Base-by-base conservation (phyloP, 2,888 invertebrate species). In the Erynnis tages region DNA sequence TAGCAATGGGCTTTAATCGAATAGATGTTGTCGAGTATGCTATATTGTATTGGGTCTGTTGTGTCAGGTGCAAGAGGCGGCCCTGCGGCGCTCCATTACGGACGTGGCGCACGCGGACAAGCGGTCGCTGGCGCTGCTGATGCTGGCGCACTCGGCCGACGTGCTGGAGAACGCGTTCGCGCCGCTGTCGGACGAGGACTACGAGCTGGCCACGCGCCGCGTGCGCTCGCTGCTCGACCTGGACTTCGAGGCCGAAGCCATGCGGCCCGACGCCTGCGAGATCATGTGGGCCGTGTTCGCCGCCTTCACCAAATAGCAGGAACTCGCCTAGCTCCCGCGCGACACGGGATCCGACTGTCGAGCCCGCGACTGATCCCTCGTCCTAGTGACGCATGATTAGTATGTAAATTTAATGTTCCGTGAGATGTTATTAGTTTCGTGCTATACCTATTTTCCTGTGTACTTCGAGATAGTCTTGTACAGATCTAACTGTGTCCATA, bases 131-230 rank as follows among this genome's bases (percentile, higher is more conserved):
- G 96, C 98, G 37, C 91, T 99, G 56, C 94, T 99, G 74, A 96
- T 97, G 84, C 91, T 99, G 66, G 98, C 99, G 17, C 98, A 99
- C 81, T 97, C 98, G 5, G 98, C 98, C 46, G 99, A 99, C 85
- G 99, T 99, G 16, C 91, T 99, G 50, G 99, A 99, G 90, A 99
- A 99, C 86, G 99, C 99, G 47, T 99, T 99, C 85, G 98, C 98
- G 14, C 98, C 99, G 1, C 92, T 99, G 7, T 96, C 96, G 45
- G 97, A 98, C 69, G 98, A 98, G 73, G 98, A 98, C 86, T 99
- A 99, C 79, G 98, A 99, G 88, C 91, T 99, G 66, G 99, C 99
- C 55, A 99, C 98, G 94, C 96, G 98, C 72, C 94, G 99, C 73
- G 98, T 99, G 43, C 93, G 99, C 63, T 96, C 97, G 69, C 92